Base-by-base conservation (phyloP, 2,113 vertebrate species). In the Synchiropus splendidus region DNA sequence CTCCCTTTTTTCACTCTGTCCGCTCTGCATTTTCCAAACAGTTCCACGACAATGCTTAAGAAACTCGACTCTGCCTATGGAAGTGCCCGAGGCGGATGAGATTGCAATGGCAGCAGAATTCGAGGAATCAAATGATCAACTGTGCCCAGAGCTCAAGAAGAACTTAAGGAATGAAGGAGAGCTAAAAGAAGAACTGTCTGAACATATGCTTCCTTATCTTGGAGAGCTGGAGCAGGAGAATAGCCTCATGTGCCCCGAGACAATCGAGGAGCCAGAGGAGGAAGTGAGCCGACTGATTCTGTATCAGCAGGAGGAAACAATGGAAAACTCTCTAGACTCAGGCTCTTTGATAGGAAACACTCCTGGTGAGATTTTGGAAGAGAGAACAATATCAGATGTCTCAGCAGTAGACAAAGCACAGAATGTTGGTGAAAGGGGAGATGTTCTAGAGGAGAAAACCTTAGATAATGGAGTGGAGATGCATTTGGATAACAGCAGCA, bases 381-480 rank as follows among this genome's bases (percentile, higher is more conserved):
- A 14, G 10, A 51, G 46, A 37, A 48, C 6, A 1, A 42, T 27
- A 6, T 15, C 36, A 1, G 36, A 51, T n/a, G 18, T 33, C 10
- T 45, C 58, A 11, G 30, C 31, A n/a, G 48, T 18, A 6, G 31
- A 45, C 0, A 32, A 27, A 27, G 15, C 21, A 15, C 35, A 27
- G 21, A 8, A 27, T 27, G 1, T 10, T 41, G 27, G 36, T 16
- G 16, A 8, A 12, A 2, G 1, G 18, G 1, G 41, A 2, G 54
- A 59, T 6, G 76, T 75, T 47, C 58, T 65, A n/a, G 50, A 61
- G 21, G 70, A 81, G 15, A 68, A 65, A 51, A 45, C 64, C 16
- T 58, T 61, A 0, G 65, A 58, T 8, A n/a, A n/a, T n/a, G n/a
- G n/a, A n/a, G n/a, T n/a, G n/a, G n/a, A n/a, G n/a, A n/a, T n/a